These are phyloP conservation scores for Drosophila koepferae DNA, from an alignment of 2,888 invertebrate genomes.

Conservation along the genomic window DNA sequence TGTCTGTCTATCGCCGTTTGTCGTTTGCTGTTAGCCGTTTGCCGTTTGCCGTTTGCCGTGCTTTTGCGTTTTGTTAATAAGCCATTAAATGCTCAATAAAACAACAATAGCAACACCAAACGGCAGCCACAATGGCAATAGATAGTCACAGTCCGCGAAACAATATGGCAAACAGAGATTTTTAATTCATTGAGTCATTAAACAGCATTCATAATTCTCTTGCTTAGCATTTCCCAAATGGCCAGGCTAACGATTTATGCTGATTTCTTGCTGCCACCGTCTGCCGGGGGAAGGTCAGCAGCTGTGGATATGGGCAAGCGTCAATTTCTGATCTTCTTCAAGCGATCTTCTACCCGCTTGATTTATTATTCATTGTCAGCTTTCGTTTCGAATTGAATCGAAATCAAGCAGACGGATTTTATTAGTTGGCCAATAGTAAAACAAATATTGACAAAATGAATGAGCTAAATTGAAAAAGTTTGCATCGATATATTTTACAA, in stretches of 20 bases:
- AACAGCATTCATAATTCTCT: conserved; percentile 71
- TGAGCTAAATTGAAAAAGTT: neutral
- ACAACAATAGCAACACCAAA: conserved; percentile 43
- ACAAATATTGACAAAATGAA: neutral
- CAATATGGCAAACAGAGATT: conserved; percentile 38
- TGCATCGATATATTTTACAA: neutral
- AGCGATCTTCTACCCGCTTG: neutral
- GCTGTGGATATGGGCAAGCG: neutral
- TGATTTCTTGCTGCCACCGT: neutral
- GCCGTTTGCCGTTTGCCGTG: conserved; percentile 31
- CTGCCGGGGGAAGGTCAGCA: neutral
- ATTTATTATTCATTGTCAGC: conserved; percentile 9
- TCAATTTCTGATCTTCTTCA: neutral
- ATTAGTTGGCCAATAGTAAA: neutral
- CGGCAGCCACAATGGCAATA: conserved; percentile 30
- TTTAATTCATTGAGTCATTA: conserved; percentile 75
- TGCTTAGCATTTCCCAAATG: conserved; percentile 31
- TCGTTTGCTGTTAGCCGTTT: conserved; percentile 14
- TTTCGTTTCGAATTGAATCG: neutral
- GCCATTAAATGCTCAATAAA: conserved; percentile 73
- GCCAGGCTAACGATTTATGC: neutral
- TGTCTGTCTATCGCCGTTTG: conserved; percentile 52
- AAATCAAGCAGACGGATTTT: neutral
- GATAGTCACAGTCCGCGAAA: conserved; percentile 29
- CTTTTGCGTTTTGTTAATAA: conserved; percentile 75